Evolutionary conservation across 2,113 vertebrate species (phyloP), one percentile per base, ranked within the genome.

Genomic region (Thinocorus orbignyianus): DNA sequence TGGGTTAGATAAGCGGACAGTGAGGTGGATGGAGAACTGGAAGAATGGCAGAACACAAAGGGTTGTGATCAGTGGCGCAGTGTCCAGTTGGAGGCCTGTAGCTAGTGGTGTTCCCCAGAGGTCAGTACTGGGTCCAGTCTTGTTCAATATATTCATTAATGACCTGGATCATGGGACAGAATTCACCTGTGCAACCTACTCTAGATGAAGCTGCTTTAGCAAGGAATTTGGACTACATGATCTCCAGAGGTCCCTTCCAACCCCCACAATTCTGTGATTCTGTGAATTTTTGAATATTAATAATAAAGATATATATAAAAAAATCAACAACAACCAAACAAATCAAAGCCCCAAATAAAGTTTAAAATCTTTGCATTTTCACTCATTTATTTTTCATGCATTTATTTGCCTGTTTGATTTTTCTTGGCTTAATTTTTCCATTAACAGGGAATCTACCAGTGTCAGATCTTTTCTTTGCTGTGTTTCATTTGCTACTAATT

Each of bases 401-500:
- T 46, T 71, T 68, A 42, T 52, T 84, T 69, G 77, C 4, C 5
- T 41, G 5, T 19, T 16, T 19, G 1, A 33, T 86, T 70, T 90
- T 82, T 85, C 26, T 66, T 72, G 7, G 4, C 7, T 89, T 55
- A 2, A 13, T 41, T 90, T 83, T 85, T 61, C 64, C 7, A 11
- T 42, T n/a, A 81, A 17, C 6, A 49, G 14, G 5, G 2, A 6
- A 66, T 62, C 13, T 66, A 26, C 24, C 4, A 55, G 19, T 10
- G 4, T 49, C 57, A 64, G 12, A 37, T 70, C 62, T 68, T 92
- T 94, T 94, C 60, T 91, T 91, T 88, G 13, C 11, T 20, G 13
- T 33, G 58, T 91, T 94, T 86, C 37, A 66, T 95, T 94, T 81
- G 35, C 68, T 86, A 61, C 83, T 84, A 94, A 95, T 93, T 96